Conservation (phyloP, 2,113 vertebrate species). For the Hippocampus zosterae region DNA sequence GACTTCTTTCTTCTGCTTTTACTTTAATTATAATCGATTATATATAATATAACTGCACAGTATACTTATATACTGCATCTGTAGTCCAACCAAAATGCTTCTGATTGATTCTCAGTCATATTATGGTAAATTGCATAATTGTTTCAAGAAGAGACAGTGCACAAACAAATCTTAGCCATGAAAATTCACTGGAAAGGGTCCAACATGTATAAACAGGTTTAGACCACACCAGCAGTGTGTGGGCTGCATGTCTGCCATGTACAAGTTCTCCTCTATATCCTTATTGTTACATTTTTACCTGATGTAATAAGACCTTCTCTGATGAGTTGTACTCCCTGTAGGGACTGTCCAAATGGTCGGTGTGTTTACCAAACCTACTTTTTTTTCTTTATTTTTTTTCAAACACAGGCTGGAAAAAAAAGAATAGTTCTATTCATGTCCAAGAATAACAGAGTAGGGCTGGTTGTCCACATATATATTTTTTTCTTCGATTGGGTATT, state of each 20-base stretch:
- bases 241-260: conserved; percentile 31
- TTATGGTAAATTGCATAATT: neutral
- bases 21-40: neutral
- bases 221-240: conserved; percentile 40
- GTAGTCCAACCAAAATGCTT: neutral
- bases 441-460: conserved; percentile 59
- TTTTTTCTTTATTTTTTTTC: conserved; percentile 4
- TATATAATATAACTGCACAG: neutral
- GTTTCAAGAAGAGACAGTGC: conserved; percentile 46
- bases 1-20: neutral
- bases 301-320: conserved; percentile 50
- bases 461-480: conserved; percentile 25
- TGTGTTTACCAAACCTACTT: conserved; percentile 50
- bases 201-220: conserved; percentile 57
- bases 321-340: conserved; percentile 32
- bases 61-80: neutral
- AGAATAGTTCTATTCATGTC: conserved; percentile 38
- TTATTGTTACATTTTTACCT: conserved; percentile 37
- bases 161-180: conserved; percentile 37
- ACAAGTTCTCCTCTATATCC: conserved; percentile 30
- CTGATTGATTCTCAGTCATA: neutral
- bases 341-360: conserved; percentile 44
- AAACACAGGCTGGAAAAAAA: conserved; percentile 18
- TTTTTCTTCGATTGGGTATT: conserved; percentile 44
- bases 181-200: conserved; percentile 51